Evolutionary conservation across 2,888 invertebrate genomes (phyloP).

Genomic region (Pyrrhia umbra): DNA sequence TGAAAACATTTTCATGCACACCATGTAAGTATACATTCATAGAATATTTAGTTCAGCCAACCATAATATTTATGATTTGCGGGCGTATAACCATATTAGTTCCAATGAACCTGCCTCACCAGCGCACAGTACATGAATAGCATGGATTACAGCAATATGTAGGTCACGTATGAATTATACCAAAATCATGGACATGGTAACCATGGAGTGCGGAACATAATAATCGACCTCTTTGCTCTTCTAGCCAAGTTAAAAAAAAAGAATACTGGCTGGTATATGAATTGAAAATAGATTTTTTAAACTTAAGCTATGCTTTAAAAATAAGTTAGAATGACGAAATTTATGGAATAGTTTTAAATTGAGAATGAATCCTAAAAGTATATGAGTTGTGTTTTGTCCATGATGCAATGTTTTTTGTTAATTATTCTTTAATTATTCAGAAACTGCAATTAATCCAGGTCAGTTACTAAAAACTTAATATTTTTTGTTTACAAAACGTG

Average conservation of each 20-base stretch:
- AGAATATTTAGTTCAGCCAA: slow-evolving; percentile 34
- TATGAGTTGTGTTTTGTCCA: too few species aligned
- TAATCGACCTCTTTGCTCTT: background rate
- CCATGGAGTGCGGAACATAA: background rate
- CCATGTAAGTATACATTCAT: slow-evolving; percentile 2
- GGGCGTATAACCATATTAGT: slow-evolving; percentile 23
- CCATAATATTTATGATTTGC: slow-evolving; percentile 40
- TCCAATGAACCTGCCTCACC: slow-evolving; percentile 43
- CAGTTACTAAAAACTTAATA: too few species aligned
- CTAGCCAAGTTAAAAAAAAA: background rate
- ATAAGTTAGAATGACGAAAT: too few species aligned
- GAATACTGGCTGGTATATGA: too few species aligned
- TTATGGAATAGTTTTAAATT: too few species aligned
- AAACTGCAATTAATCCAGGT: too few species aligned
- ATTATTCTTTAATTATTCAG: too few species aligned
- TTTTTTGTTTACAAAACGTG: too few species aligned
- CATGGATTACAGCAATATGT: background rate
- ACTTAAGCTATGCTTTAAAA: too few species aligned
- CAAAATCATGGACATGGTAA: background rate
- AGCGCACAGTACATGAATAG: slow-evolving; percentile 18
- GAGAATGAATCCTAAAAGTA: too few species aligned
- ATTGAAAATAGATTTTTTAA: too few species aligned
- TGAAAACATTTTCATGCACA: background rate
- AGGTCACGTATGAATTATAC: background rate
- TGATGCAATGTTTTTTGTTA: too few species aligned